Base-by-base conservation (phyloP, 2,888 invertebrate species). In the Drosophila sordidapex region DNA sequence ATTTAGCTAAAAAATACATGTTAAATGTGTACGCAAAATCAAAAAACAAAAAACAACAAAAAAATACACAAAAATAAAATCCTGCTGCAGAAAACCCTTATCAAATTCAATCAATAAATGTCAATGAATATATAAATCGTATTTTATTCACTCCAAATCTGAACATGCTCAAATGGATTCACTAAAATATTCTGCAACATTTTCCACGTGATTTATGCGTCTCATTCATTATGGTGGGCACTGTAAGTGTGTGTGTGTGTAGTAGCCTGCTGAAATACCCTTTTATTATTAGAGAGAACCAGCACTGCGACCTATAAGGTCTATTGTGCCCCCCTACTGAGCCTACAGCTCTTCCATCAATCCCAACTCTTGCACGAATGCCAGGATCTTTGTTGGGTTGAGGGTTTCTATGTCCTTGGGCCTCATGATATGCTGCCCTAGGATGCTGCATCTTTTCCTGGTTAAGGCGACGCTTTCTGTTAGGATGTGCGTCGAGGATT, bases 101-200 rank as follows among this genome's bases (percentile, higher is more conserved):
- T 90, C 89, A 90, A 90, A 90, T 88, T 90, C 87, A 90, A 87
- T 88, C 90, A 88, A 90, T 88, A 88, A 88, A 88, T 90, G 90
- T 88, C 90, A 88, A 88, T 90, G 89, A 88, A 89, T 83, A 87
- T 89, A 79, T 74, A 78, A 83, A 62, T 2, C 6, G 15, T 36
- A 48, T 62, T 46, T 67, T 62, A 52, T 57, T 68, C 54, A 13
- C 25, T 1, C 40, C 1, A 15, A 29, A 29, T 13, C 27, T 6
- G 0, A 29, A 29, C 29, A 18, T 2, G 25, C 25, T 31, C n/a
- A 31, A 38, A 56, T 18, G 15, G 29, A 27, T 25, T 38, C 18
- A 27, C 18, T 38, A 33, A 5, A 21, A 11, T 21, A 18, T 49
- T 10, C 25, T 18, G 5, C 4, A 43, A 18, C 15, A 31, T 25